Percentiles rank a stretch among this genome's conserved stretches.
Conservation (phyloP, 2,113 vertebrate genomes). For the Oryctolagus cuniculus region DNA sequence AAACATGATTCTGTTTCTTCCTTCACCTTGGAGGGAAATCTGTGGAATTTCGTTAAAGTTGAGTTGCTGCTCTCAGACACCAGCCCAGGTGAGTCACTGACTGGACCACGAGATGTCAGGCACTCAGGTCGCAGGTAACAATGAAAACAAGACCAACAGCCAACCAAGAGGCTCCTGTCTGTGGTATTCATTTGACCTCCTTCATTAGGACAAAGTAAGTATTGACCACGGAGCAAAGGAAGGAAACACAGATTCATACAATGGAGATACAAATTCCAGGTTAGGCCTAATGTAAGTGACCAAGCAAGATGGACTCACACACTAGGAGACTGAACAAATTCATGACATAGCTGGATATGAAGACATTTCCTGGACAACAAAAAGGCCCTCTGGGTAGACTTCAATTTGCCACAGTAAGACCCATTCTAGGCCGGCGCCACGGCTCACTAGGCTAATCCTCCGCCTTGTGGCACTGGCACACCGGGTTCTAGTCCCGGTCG, state of each 20-base stretch:
- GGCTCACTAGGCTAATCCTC: no score
- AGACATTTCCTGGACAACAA: neutral
- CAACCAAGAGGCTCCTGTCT: neutral
- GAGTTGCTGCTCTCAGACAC: neutral
- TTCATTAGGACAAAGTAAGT: neutral
- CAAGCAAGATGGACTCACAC: neutral
- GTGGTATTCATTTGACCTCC: neutral
- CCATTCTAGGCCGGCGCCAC: no score
- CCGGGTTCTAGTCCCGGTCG: no score
- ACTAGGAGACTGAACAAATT: neutral
- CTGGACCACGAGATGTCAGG: neutral
- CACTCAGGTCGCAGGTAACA: neutral
- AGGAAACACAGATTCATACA: neutral
- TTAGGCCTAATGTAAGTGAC: neutral
- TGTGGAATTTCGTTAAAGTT: neutral
- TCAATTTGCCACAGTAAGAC: neutral
- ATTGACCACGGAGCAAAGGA: neutral
- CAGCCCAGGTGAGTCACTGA: neutral
- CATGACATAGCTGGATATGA: neutral
- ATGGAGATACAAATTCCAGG: neutral
- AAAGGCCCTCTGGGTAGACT: accelerated
- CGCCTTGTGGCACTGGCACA: no score
- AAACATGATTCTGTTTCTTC: neutral
- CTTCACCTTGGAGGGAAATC: neutral
- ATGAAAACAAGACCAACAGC: neutral